phyloP scores from a whole-genome alignment of 2,113 vertebrate genomes.

The Menura novaehollandiae region DNA sequence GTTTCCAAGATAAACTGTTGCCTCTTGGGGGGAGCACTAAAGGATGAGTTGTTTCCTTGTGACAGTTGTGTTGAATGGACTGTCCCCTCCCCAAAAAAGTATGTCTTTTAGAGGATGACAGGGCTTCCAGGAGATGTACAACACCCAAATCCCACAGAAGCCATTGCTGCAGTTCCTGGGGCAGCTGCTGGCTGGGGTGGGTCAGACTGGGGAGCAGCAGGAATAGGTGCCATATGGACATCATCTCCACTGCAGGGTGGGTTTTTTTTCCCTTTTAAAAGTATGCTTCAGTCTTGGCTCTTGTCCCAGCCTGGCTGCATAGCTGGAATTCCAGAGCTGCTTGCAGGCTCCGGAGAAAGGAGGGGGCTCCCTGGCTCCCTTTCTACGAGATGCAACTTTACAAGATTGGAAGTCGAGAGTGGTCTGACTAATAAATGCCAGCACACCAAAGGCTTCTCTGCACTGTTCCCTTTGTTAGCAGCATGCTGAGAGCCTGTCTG shows the following conservation, averaged over 20 bases:
- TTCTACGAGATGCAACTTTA: not conserved
- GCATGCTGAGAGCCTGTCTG: constrained; percentile 15
- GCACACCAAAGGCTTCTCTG: not conserved
- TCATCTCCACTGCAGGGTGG: constrained; percentile 66
- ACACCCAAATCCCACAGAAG: not conserved
- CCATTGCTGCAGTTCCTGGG: not conserved
- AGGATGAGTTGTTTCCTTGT: not conserved
- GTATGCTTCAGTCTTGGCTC: constrained; percentile 57
- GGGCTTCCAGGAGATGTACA: not conserved
- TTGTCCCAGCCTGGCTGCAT: constrained; percentile 64
- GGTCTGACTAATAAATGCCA: constrained; percentile 28
- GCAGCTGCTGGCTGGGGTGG: not conserved
- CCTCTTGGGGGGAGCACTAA: not conserved
- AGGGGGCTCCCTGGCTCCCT: not conserved
- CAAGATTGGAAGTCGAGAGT: not conserved
- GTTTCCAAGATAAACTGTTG: constrained; percentile 28
- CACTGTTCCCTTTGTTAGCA: constrained; percentile 5
- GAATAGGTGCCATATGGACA: constrained; percentile 64
- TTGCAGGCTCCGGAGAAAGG: constrained; percentile 1
- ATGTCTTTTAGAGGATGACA: not conserved
- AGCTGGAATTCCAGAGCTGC: constrained; percentile 69
- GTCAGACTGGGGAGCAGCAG: not conserved
- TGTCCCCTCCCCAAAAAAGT: not conserved
- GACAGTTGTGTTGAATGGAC: not conserved
- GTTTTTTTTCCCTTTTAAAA: not conserved